phyloP scores from a whole-genome alignment of 2,797 vertebrate genomes.

The Amazona finschi region DNA sequence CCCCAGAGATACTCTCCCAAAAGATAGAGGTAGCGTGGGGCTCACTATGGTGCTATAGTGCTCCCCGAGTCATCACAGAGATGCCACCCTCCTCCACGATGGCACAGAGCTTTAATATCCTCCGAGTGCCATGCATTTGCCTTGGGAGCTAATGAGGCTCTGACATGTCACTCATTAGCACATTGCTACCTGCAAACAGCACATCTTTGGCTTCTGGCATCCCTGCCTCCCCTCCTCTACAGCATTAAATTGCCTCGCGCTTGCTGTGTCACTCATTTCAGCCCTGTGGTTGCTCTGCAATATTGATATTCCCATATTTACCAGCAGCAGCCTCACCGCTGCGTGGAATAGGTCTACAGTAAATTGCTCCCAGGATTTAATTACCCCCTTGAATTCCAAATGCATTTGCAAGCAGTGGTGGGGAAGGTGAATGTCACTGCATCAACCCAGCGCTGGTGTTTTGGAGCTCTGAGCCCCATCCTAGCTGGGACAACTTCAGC shows the following conservation, averaged over 20 bases:
- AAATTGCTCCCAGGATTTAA: not conserved
- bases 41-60: not conserved
- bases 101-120: not conserved
- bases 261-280: not conserved
- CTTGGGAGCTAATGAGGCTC: not conserved
- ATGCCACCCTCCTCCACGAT: not conserved
- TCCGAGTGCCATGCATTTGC: not conserved
- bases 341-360: not conserved
- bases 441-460: accelerated
- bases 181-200: not conserved
- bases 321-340: not conserved
- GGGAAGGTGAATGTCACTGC: not conserved
- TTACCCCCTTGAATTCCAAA: not conserved
- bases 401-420: not conserved
- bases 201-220: not conserved
- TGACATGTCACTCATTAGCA: accelerated
- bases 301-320: constrained; percentile 10
- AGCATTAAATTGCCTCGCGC: not conserved
- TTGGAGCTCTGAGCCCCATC: not conserved
- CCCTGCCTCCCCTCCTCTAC: not conserved
- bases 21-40: not conserved
- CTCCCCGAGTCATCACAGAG: not conserved
- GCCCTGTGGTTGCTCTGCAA: not conserved
- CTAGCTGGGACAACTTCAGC: not conserved
- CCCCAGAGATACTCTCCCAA: not conserved